Evolutionary conservation across 2,888 invertebrate genomes (phyloP).

Genomic region (Eristalinus sepulchralis): DNA sequence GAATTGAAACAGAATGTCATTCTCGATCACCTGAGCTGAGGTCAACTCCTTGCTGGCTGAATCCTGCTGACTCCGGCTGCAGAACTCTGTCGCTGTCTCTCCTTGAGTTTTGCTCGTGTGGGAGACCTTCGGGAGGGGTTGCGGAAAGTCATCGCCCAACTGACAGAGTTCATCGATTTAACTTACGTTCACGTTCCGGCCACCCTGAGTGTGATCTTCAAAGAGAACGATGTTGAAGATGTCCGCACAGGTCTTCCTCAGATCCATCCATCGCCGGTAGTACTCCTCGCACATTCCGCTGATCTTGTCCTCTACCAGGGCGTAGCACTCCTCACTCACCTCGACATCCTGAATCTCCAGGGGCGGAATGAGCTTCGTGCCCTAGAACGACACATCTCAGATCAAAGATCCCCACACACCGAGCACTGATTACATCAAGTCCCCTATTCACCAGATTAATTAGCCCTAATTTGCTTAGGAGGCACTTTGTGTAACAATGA

Average conservation of each 20-base stretch:
- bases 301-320: slow-evolving; percentile 59
- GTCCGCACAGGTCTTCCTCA: slow-evolving; percentile 40
- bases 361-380: slow-evolving; percentile 45
- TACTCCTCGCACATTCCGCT: slow-evolving; percentile 72
- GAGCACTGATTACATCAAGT: slow-evolving; percentile 72
- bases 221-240: slow-evolving; percentile 55
- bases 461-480: slow-evolving; percentile 74
- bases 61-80: slow-evolving; percentile 33
- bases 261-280: slow-evolving; percentile 72
- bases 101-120: slow-evolving; percentile 29
- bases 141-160: background rate
- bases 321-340: slow-evolving; percentile 41
- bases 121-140: slow-evolving; percentile 19
- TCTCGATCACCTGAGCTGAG: slow-evolving; percentile 24
- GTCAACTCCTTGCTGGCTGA: slow-evolving; percentile 34
- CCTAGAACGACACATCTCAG: slow-evolving; percentile 44
- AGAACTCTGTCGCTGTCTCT: slow-evolving; percentile 73
- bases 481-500: slow-evolving; percentile 75
- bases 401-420: slow-evolving; percentile 36
- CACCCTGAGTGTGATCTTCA: slow-evolving; percentile 32
- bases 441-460: slow-evolving; percentile 73
- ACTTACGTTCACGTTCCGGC: slow-evolving; percentile 22
- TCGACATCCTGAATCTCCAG: slow-evolving; percentile 53
- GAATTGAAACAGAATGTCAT: slow-evolving; percentile 46
- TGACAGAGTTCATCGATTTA: slow-evolving; percentile 18